Base-by-base conservation (phyloP, 2,113 vertebrate species). In the Archilochus colubris region DNA sequence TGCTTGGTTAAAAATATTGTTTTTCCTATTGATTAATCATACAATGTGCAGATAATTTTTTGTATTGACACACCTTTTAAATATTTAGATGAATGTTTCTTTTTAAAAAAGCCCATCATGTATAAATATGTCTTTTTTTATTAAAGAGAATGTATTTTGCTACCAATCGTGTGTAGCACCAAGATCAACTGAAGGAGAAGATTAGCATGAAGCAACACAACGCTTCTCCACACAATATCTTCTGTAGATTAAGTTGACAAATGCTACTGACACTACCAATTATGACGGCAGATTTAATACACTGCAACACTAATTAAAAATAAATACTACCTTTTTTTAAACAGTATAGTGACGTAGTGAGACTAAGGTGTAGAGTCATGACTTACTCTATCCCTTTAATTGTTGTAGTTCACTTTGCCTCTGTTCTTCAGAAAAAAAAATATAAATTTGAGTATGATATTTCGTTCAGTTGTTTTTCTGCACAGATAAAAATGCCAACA, bases 271-370 rank as follows among this genome's bases (percentile, higher is more conserved):
- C 85, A 75, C 46, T 93, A 76, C 44, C 36, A 68, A 40, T 43
- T 73, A 48, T 38, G 73, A 66, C 91, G 95, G 67, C 82, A 78
- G 46, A 91, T 86, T 90, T 73, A 90, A 91, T 78, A 70, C 24
- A 68, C 28, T 90, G 19, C 63, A 81, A 33, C 21, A 53, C 25
- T 91, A 87, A 87, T 91, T 94, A 86, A 90, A 95, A 94, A 87
- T 59, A 91, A 93, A 95, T 72, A 24, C 21, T 80, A 48, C 31
- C 63, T 90, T 93, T 94, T 82, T 90, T 81, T 48, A 85, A 6
- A 48, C 6, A 1, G 10, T 54, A 4, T 54, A 40, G 44, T 75
- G 48, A 83, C 53, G n/a, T 14, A 82, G 48, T 68, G 48, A 90
- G 59, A 59, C 40, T 67, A 67, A 90, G 50, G 43, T 85, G 24